Conservation (phyloP, 2,113 vertebrate genomes). For the Eubucco bourcierii region DNA sequence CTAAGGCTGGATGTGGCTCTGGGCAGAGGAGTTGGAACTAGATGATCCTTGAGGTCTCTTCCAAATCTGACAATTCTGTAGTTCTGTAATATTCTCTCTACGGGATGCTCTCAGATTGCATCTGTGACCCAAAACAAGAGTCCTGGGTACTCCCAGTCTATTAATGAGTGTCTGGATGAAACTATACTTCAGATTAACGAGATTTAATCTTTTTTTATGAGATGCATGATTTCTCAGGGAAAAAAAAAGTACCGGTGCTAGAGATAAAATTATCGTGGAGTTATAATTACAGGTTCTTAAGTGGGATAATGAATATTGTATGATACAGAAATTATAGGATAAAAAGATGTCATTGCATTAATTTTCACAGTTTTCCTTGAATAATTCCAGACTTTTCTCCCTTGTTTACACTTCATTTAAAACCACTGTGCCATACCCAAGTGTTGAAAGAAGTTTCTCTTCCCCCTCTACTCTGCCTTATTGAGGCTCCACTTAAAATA, state of each 20-base stretch:
- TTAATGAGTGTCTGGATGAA: background rate
- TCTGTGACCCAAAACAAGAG: background rate
- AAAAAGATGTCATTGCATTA: background rate
- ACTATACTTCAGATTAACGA: background rate
- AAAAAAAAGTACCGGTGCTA: accelerated
- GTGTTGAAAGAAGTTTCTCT: background rate
- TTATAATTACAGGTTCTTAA: background rate
- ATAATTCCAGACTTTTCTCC: background rate
- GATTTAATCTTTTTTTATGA: background rate
- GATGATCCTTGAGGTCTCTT: too few species aligned
- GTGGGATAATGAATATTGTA: background rate
- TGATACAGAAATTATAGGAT: background rate
- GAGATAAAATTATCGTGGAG: background rate
- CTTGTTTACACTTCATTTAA: background rate
- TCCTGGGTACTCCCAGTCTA: background rate
- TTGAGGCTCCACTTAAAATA: too few species aligned
- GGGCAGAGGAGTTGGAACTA: too few species aligned
- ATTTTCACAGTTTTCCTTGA: background rate
- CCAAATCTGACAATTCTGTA: too few species aligned
- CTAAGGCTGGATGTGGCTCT: too few species aligned
- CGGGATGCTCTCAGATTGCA: background rate
- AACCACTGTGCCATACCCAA: background rate
- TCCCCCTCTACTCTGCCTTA: too few species aligned
- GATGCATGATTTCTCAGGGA: too few species aligned
- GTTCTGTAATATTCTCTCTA: background rate